Conservation (phyloP, 2,113 vertebrate species). For the Plecturocebus donacophilus region DNA sequence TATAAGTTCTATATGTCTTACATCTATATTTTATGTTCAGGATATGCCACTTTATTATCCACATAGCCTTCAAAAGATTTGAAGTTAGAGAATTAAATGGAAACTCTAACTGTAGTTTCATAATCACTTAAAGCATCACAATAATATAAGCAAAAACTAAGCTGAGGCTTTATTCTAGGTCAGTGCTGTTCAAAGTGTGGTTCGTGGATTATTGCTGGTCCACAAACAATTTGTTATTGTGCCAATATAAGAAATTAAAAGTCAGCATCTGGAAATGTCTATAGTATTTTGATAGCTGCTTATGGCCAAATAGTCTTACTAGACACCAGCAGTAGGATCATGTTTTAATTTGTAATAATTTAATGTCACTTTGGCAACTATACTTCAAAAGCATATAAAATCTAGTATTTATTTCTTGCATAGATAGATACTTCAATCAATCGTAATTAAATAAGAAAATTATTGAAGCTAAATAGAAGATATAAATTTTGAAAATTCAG, state of each 20-base stretch:
- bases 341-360: background rate
- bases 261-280: background rate
- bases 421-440: background rate
- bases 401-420: background rate
- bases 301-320: background rate
- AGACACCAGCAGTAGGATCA: background rate
- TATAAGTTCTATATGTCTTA: background rate
- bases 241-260: background rate
- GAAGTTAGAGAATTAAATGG: background rate
- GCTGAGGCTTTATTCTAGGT: background rate
- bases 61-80: background rate
- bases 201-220: background rate
- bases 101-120: background rate
- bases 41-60: background rate
- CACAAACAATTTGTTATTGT: background rate
- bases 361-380: background rate
- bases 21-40: background rate
- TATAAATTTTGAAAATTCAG: background rate
- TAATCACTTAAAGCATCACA: background rate
- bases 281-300: background rate
- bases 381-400: background rate
- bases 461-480: background rate
- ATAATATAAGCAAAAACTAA: background rate
- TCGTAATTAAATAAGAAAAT: background rate
- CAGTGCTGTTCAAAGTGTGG: background rate